Evolutionary conservation across 2,888 invertebrate species (phyloP), one percentile per base, ranked within the genome.

Genomic region (Nomada fucata): DNA sequence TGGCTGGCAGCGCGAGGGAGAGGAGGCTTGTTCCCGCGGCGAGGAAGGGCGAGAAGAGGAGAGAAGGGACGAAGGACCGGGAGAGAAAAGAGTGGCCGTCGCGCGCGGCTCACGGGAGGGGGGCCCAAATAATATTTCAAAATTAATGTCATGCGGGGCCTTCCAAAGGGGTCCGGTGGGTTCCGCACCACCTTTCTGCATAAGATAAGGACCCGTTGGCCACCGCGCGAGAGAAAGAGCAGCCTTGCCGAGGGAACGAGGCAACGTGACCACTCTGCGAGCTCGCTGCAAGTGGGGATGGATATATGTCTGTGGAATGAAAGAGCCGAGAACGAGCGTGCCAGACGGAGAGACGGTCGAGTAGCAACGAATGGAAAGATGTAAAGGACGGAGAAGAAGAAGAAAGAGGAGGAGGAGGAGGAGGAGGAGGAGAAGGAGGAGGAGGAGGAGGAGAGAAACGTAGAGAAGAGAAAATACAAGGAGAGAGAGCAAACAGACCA

Each of bases 111-210:
- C 80, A 83, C 29, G n/a, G 60, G 59, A 74, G 82, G 63, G 85
- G 83, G 88, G 87, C 79, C 85, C 89, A 90, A 92, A 92, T 92
- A 92, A 92, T 93, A 93, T 91, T 92, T 93, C 90, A 92, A 93
- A 93, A 93, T 93, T 93, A 93, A 93, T 90, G 91, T 91, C 90
- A 91, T 89, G 90, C 89, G 89, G 89, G 84, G 86, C 85, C 88
- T 86, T 87, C 87, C 87, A 90, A 90, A 89, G 87, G 86, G 88
- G 88, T 83, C 84, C 86, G 87, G 82, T 86, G 88, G 83, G 81
- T 81, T 82, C 85, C 86, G 85, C 87, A 81, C 84, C 88, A 85
- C 82, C 86, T 90, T 88, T 85, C 87, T 88, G 83, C 86, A 83
- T 89, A 89, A 90, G 89, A 90, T 90, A 89, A 89, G 89, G 84